Evolutionary conservation across 2,888 invertebrate species (phyloP).

Genomic region (Melieria omissa): DNA sequence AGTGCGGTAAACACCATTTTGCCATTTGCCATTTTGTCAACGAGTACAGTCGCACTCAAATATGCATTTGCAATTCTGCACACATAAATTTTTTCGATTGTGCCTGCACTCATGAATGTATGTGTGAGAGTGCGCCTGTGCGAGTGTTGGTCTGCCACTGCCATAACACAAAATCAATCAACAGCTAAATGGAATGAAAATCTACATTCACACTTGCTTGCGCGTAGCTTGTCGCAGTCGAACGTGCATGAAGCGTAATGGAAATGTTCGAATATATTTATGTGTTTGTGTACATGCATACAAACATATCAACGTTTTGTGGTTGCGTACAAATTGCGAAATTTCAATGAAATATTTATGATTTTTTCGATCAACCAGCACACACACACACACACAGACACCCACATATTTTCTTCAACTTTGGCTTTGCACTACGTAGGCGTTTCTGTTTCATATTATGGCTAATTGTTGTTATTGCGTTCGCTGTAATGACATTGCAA

Average conservation of each 20-base stretch:
- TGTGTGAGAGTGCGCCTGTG: not conserved
- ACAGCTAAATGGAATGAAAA: slow-evolving; percentile 61
- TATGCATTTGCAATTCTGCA: no score
- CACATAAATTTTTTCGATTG: no score
- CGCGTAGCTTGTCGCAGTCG: slow-evolving; percentile 46
- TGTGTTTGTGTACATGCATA: not conserved
- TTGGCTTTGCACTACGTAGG: not conserved
- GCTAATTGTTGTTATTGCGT: no score
- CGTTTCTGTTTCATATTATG: no score
- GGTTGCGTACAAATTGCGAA: no score
- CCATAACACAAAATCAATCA: slow-evolving; percentile 56
- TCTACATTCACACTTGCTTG: slow-evolving; percentile 58
- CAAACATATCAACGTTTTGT: not conserved
- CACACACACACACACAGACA: not conserved
- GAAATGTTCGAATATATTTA: not conserved
- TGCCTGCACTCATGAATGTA: not conserved
- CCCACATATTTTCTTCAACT: not conserved
- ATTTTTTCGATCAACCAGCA: not conserved
- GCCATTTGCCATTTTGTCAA: no score
- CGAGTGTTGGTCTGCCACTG: not conserved
- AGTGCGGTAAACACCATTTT: no score
- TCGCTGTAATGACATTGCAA: no score
- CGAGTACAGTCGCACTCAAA: no score
- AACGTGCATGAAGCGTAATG: not conserved
- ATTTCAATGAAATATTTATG: no score